phyloP scores from a whole-genome alignment of 2,113 vertebrate species.

The Crocuta crocuta region DNA sequence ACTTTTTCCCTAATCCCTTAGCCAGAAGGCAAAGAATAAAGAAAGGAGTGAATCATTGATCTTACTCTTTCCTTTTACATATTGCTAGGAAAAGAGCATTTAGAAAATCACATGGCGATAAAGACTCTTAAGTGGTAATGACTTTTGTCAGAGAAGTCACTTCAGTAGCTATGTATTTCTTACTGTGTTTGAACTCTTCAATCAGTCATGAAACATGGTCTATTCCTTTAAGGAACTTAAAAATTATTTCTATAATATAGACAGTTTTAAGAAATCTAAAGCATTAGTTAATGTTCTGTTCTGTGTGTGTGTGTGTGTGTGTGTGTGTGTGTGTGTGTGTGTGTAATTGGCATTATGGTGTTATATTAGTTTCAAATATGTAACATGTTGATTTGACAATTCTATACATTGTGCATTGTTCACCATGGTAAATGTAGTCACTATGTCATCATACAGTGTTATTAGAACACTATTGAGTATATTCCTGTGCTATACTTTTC shows the following conservation, averaged over 20 bases:
- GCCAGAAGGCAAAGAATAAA: background rate
- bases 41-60: background rate
- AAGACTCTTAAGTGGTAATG: background rate
- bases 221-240: slow-evolving; percentile 20
- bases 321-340: background rate
- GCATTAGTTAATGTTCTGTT: background rate
- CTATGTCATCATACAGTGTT: background rate
- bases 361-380: background rate
- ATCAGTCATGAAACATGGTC: background rate
- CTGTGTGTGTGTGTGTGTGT: background rate
- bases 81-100: background rate
- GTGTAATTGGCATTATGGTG: background rate
- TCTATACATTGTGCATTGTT: background rate
- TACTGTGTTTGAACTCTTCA: background rate
- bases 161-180: background rate
- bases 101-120: background rate
- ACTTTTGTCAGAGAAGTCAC: background rate
- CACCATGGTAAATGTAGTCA: background rate
- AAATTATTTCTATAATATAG: background rate
- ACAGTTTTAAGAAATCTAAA: slow-evolving; percentile 52
- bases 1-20: slow-evolving; percentile 18
- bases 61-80: background rate
- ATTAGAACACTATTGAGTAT: background rate
- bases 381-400: background rate
- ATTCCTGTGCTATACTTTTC: background rate